phyloP scores from a whole-genome alignment of 2,888 invertebrate genomes.

The Mesorhabditis belari region DNA sequence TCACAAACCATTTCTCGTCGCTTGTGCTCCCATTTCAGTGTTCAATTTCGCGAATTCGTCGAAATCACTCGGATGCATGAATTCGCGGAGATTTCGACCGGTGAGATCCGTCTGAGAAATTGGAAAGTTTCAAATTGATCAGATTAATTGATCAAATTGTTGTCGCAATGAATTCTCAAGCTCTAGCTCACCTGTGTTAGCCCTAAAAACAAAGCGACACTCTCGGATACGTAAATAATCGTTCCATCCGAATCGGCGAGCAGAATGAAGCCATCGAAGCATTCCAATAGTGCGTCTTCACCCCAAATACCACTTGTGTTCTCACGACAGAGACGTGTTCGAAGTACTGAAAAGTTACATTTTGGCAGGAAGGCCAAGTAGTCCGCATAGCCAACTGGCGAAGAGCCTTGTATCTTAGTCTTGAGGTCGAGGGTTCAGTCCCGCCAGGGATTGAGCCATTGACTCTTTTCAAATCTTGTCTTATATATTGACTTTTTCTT shows the following conservation, averaged over 20 bases:
- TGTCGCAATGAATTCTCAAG: too few species aligned
- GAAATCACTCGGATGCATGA: slow-evolving; percentile 89
- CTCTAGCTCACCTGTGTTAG: slow-evolving; percentile 77
- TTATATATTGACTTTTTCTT: too few species aligned
- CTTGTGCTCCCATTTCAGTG: not conserved
- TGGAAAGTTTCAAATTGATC: too few species aligned
- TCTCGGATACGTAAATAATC: slow-evolving; percentile 83
- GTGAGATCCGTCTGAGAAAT: slow-evolving; percentile 77
- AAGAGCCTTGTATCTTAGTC: too few species aligned
- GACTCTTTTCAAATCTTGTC: too few species aligned
- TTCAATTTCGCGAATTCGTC: slow-evolving; percentile 66
- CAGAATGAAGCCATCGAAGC: slow-evolving; percentile 80
- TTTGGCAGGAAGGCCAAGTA: too few species aligned
- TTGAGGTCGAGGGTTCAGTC: too few species aligned
- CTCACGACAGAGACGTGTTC: slow-evolving; percentile 10
- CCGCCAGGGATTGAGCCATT: too few species aligned
- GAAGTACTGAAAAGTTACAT: slow-evolving; percentile 16
- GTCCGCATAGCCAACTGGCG: too few species aligned
- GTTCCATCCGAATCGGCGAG: slow-evolving; percentile 82
- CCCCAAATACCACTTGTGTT: slow-evolving; percentile 16
- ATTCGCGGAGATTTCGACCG: slow-evolving; percentile 88
- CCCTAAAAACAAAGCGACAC: slow-evolving; percentile 81
- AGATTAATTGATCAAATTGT: too few species aligned
- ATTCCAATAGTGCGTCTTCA: slow-evolving; percentile 42
- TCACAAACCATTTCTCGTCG: too few species aligned